A percentile compares a stretch with the other conserved stretches of the same genome.
Conservation (phyloP, 2,113 vertebrate genomes). For the Thinocorus orbignyianus region DNA sequence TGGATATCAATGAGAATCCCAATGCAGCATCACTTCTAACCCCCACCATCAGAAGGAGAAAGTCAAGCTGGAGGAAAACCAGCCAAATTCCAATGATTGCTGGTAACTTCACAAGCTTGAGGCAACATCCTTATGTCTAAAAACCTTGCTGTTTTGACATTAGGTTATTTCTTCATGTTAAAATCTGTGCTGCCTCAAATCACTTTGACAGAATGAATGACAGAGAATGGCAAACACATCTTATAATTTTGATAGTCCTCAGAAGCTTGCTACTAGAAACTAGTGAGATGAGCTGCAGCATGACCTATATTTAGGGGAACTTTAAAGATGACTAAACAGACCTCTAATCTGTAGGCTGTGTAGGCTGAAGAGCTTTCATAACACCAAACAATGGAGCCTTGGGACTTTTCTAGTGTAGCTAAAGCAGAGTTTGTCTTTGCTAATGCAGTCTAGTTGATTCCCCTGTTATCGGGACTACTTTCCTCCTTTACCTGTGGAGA, state of each 20-base stretch:
- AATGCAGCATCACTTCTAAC: not conserved
- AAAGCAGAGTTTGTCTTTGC: not conserved
- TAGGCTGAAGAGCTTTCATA: not conserved
- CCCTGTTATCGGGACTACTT: not conserved
- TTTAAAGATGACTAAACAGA: not conserved
- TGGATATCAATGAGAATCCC: not conserved
- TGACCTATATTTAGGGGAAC: rapidly evolving
- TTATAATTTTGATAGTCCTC: not conserved
- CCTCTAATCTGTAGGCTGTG: not conserved
- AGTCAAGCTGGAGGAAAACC: rapidly evolving
- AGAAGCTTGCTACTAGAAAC: not conserved
- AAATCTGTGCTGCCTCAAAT: not conserved
- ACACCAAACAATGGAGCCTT: not conserved
- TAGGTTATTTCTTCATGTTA: not conserved
- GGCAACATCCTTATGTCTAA: not conserved
- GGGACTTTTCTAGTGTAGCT: not conserved
- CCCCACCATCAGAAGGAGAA: not conserved
- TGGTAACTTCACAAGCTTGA: not conserved
- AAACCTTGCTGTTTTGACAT: rapidly evolving
- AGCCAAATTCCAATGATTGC: not conserved
- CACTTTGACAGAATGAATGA: not conserved
- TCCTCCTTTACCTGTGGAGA: not conserved
- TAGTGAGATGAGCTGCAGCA: not conserved
- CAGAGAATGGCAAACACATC: not conserved
- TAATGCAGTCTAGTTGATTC: not conserved